These are phyloP conservation scores for Antheraea yamamai DNA, from an alignment of 2,888 invertebrate genomes.

Conservation along the genomic window DNA sequence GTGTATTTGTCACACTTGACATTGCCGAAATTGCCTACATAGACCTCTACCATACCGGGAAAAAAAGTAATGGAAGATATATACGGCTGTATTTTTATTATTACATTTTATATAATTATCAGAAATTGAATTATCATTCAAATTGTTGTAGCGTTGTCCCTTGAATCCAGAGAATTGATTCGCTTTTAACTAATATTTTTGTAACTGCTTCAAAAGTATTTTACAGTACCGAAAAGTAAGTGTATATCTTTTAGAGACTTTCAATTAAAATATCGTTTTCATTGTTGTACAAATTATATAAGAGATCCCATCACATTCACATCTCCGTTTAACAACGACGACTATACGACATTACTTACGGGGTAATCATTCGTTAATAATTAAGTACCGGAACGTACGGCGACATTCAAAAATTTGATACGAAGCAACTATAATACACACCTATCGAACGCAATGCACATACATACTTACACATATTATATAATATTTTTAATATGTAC, in stretches of 20 bases:
- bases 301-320: background rate
- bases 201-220: too few species aligned
- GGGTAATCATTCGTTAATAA: background rate
- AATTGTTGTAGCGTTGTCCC: too few species aligned
- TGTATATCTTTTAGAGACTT: background rate
- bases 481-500: conserved; percentile 16
- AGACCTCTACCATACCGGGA: too few species aligned
- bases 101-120: too few species aligned
- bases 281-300: background rate
- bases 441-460: conserved; percentile 12
- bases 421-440: conserved; percentile 12
- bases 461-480: conserved; percentile 18
- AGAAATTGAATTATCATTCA: too few species aligned
- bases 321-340: background rate
- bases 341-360: background rate
- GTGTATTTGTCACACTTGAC: too few species aligned
- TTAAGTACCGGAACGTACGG: background rate
- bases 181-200: background rate
- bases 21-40: too few species aligned
- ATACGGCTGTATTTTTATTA: too few species aligned
- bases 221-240: too few species aligned
- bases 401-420: background rate
- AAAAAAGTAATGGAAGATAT: too few species aligned
- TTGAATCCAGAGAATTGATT: too few species aligned
- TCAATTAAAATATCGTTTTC: background rate